Conservation (phyloP, 2,113 vertebrate species). For the Vombatus ursinus region DNA sequence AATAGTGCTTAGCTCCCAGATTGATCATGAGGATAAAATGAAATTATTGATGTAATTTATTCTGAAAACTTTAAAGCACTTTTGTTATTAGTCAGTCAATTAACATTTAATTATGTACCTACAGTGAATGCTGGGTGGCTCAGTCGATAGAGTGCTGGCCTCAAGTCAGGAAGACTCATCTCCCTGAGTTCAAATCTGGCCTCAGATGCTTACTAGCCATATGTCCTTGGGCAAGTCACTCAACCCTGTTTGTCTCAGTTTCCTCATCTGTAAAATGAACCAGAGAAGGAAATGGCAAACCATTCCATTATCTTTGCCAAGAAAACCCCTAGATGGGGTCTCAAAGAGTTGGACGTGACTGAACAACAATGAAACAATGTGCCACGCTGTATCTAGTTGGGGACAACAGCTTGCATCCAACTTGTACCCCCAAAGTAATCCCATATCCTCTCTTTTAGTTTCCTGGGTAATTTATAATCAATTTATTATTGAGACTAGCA, state of each 20-base stretch:
- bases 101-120: background rate
- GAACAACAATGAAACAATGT: background rate
- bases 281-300: background rate
- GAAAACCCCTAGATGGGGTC: background rate
- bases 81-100: background rate
- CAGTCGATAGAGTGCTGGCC: no score
- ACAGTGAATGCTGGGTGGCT: background rate
- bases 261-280: conserved; percentile 54
- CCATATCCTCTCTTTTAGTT: background rate
- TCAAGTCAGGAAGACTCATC: background rate
- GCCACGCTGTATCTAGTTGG: background rate
- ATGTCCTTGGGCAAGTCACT: conserved; percentile 22
- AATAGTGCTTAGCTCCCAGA: background rate
- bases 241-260: conserved; percentile 35
- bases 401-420: background rate
- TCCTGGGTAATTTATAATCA: background rate
- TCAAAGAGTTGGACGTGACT: background rate
- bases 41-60: background rate
- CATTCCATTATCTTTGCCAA: background rate
- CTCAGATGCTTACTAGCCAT: conserved; percentile 19
- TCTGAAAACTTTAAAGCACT: background rate
- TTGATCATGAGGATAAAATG: background rate
- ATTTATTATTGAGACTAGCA: background rate
- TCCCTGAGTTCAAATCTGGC: conserved; percentile 3
- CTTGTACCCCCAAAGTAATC: conserved; percentile 47